phyloP scores from a whole-genome alignment of 2,797 vertebrate species.

The Myotis myotis region DNA sequence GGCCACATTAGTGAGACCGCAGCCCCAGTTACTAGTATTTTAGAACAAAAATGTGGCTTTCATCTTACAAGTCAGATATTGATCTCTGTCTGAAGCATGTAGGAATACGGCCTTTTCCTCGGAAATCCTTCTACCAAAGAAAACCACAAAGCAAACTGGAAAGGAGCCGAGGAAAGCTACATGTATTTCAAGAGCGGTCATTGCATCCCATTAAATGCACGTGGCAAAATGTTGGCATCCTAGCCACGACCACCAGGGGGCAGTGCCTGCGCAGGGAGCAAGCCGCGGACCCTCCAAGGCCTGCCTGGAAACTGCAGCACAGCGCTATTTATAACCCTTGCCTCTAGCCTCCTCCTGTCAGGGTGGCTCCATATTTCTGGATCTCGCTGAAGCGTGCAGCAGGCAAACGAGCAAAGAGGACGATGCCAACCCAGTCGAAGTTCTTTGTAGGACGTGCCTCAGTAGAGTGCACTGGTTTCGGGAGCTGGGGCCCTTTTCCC shows the following conservation, averaged over 20 bases:
- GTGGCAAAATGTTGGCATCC: neutral
- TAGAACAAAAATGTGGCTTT: neutral
- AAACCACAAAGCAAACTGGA: constrained; percentile 9
- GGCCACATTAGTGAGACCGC: neutral
- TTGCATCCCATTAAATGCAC: neutral
- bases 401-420: neutral
- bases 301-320: too few species aligned
- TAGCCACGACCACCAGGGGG: constrained; percentile 54
- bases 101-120: neutral
- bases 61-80: neutral
- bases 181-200: neutral
- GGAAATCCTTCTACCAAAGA: neutral
- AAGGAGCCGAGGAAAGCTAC: neutral
- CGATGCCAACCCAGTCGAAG: neutral
- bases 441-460: neutral
- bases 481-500: neutral
- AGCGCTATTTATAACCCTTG: neutral
- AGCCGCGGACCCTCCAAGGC: neutral
- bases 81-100: neutral
- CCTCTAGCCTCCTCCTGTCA: neutral
- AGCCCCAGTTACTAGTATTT: neutral
- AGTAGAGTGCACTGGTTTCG: neutral
- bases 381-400: neutral
- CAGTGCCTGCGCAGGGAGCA: constrained; percentile 23
- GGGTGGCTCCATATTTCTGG: neutral